Percentiles rank a stretch among this genome's conserved stretches.
These are phyloP conservation scores for Barnardius zonarius DNA, from an alignment of 2,113 vertebrate species.

Conservation along the genomic window DNA sequence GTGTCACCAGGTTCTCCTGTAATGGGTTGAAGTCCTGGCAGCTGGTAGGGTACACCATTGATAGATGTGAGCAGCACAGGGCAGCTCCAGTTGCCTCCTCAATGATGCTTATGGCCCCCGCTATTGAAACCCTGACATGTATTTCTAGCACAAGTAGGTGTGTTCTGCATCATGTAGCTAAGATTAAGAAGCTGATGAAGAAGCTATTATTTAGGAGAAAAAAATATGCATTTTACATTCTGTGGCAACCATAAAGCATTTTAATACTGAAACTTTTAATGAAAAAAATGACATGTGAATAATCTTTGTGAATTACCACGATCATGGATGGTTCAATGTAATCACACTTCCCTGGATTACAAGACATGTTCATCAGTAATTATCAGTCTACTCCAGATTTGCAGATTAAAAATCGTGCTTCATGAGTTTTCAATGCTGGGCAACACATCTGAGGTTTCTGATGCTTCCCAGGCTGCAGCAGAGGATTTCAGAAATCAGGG, in stretches of 20 bases:
- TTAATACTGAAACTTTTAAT: background rate
- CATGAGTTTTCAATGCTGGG: background rate
- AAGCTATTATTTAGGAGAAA: background rate
- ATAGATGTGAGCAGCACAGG: background rate
- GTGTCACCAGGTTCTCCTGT: background rate
- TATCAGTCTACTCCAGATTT: background rate
- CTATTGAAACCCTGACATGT: accelerated
- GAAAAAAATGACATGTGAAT: background rate
- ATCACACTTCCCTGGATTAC: background rate
- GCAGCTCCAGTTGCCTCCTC: background rate
- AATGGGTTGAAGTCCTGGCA: background rate
- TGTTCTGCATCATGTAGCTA: background rate
- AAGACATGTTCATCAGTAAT: background rate
- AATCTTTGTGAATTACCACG: background rate
- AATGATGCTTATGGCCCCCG: accelerated
- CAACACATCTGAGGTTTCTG: accelerated
- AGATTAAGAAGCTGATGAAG: background rate
- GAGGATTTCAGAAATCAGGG: background rate
- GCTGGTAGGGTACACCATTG: accelerated
- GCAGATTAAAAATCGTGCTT: background rate
- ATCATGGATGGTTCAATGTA: background rate
- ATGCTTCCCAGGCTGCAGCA: background rate
- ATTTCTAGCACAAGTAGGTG: background rate
- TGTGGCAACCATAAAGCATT: background rate
- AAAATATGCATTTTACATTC: background rate